Evolutionary conservation across 2,888 invertebrate genomes (phyloP).

Genomic region (Netelia virgata): DNA sequence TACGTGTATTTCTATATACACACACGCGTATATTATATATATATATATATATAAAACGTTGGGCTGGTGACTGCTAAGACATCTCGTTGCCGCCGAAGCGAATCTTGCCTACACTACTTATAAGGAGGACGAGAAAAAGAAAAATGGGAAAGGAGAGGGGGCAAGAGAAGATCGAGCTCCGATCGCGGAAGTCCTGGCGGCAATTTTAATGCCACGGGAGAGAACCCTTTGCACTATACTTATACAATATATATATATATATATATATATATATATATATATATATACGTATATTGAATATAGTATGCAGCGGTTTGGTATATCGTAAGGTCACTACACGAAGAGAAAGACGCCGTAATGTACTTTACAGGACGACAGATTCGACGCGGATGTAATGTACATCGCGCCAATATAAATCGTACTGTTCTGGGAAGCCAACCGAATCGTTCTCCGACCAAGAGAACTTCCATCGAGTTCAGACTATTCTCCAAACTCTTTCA

Average conservation of each 20-base stretch:
- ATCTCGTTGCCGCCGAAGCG: slow-evolving; percentile 34
- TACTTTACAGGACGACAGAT: slow-evolving; percentile 65
- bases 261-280: slow-evolving; percentile 11
- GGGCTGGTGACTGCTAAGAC: slow-evolving; percentile 11
- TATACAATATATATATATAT: not conserved
- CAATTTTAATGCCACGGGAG: slow-evolving; percentile 66
- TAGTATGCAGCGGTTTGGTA: slow-evolving; percentile 7
- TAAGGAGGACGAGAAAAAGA: slow-evolving; percentile 2
- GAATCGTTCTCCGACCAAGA: slow-evolving; percentile 53
- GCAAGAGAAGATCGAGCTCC: slow-evolving; percentile 52
- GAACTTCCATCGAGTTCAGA: not conserved
- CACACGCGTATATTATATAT: slow-evolving; percentile 10
- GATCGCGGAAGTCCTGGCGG: slow-evolving; percentile 64
- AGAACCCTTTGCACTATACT: slow-evolving; percentile 37
- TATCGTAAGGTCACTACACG: slow-evolving; percentile 44
- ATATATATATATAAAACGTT: slow-evolving; percentile 29
- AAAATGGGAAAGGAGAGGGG: slow-evolving; percentile 16
- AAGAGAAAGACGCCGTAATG: slow-evolving; percentile 46
- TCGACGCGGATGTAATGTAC: slow-evolving; percentile 66
- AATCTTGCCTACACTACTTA: slow-evolving; percentile 27
- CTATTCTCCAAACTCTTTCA: not conserved
- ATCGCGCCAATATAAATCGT: slow-evolving; percentile 50
- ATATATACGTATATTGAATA: slow-evolving; percentile 24
- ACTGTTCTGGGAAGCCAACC: slow-evolving; percentile 52
- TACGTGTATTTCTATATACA: slow-evolving; percentile 36